Conservation (phyloP, 2,888 invertebrate species). For the Rhagonycha fulva region DNA sequence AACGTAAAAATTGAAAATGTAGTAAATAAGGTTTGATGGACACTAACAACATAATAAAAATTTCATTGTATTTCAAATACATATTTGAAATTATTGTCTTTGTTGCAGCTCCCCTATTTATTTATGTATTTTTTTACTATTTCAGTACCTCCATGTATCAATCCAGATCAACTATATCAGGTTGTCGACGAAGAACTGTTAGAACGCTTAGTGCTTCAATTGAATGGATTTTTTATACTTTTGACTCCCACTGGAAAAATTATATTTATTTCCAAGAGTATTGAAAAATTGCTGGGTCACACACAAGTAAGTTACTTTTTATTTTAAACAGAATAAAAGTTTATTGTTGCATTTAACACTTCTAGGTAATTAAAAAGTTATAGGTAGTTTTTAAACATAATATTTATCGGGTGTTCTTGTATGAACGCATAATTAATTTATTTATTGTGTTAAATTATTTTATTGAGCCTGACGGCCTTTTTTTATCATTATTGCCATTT, state of each 20-base stretch:
- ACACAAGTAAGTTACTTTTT: slow-evolving; percentile 66
- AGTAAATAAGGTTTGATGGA: no score
- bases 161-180: slow-evolving; percentile 54
- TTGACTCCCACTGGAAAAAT: slow-evolving; percentile 82
- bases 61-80: no score
- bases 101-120: not conserved
- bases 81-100: no score
- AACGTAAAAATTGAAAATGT: no score
- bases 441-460: not conserved
- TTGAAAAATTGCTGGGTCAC: slow-evolving; percentile 85
- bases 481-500: not conserved
- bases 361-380: not conserved
- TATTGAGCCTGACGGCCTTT: not conserved
- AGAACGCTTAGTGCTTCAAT: slow-evolving; percentile 60
- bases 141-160: slow-evolving; percentile 35
- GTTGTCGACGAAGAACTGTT: slow-evolving; percentile 65
- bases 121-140: slow-evolving; percentile 13
- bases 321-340: not conserved
- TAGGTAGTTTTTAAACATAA: not conserved
- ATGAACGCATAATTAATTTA: not conserved
- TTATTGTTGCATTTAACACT: not conserved
- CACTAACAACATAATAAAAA: no score
- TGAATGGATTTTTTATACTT: slow-evolving; percentile 81
- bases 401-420: not conserved
- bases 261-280: slow-evolving; percentile 81